Evolutionary conservation across 1,140 invertebrate genomes (phyloP).

Genomic region (Aradophagus sp.): DNA sequence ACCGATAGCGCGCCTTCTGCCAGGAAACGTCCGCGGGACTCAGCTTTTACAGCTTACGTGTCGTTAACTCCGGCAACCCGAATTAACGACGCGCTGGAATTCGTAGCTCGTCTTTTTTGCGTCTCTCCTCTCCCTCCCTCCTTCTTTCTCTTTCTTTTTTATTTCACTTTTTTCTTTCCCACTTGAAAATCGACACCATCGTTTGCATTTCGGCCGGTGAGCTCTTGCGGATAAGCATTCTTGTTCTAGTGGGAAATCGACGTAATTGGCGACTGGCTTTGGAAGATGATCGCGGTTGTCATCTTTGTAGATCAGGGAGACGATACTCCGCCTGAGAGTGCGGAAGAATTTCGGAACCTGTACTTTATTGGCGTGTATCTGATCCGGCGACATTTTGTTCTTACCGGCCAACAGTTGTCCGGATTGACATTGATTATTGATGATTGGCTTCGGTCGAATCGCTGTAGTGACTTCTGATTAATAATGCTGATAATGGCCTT

Average conservation of each 20-base stretch:
- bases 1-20: conserved; percentile 44
- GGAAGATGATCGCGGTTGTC: conserved; percentile 30
- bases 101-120: conserved; percentile 19
- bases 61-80: conserved; percentile 51
- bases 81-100: conserved; percentile 55
- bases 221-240: conserved; percentile 31
- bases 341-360: conserved; percentile 13
- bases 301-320: conserved; percentile 20
- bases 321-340: conserved; percentile 15
- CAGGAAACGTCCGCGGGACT: conserved; percentile 57
- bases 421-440: conserved; percentile 45
- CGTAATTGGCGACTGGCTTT: conserved; percentile 37
- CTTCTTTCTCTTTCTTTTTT: too few species aligned
- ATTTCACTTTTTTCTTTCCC: conserved; percentile 34
- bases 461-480: conserved; percentile 21
- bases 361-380: conserved; percentile 35
- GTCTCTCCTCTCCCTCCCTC: too few species aligned
- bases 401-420: conserved; percentile 16
- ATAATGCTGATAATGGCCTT: conserved; percentile 13
- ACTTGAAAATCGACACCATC: conserved; percentile 32
- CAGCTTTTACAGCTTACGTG: conserved; percentile 57
- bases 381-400: conserved; percentile 14
- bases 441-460: conserved; percentile 18
- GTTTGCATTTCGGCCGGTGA: conserved; percentile 23
- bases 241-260: conserved; percentile 35